These are phyloP conservation scores for Darevskia nairensis DNA, from an alignment of 2,797 vertebrate species.

Conservation along the genomic window DNA sequence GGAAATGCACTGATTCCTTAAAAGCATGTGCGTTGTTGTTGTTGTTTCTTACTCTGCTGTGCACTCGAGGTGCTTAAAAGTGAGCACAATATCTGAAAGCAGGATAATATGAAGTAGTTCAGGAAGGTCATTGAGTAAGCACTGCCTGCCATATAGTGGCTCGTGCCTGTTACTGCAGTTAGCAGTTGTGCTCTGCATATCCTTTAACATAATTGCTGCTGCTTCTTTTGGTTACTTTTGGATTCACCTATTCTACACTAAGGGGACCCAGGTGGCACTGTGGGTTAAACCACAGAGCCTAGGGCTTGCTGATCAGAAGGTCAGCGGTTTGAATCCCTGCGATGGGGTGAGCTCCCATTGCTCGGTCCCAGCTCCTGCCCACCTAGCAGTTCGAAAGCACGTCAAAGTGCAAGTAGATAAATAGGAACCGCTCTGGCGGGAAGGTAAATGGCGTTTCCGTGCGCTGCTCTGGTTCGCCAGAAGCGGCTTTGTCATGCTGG, in stretches of 20 bases:
- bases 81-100: too few relatives aligned
- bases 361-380: too few relatives aligned
- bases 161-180: neutral
- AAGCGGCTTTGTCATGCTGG: too few relatives aligned
- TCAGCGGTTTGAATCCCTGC: too few relatives aligned
- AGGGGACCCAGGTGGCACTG: neutral
- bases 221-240: neutral
- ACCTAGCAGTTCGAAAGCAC: too few relatives aligned
- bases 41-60: neutral
- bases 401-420: too few relatives aligned
- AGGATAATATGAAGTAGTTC: accelerated
- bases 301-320: too few relatives aligned
- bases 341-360: too few relatives aligned
- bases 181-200: neutral
- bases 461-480: too few relatives aligned
- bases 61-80: accelerated
- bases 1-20: accelerated
- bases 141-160: slow-evolving; percentile 51
- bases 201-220: accelerated
- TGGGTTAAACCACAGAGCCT: too few relatives aligned
- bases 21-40: accelerated
- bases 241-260: neutral
- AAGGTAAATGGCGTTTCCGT: too few relatives aligned
- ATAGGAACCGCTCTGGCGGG: too few relatives aligned
- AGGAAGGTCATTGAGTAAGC: neutral